Evolutionary conservation across 2,888 invertebrate genomes (phyloP).

Genomic region (Glaucopsyche alexis): DNA sequence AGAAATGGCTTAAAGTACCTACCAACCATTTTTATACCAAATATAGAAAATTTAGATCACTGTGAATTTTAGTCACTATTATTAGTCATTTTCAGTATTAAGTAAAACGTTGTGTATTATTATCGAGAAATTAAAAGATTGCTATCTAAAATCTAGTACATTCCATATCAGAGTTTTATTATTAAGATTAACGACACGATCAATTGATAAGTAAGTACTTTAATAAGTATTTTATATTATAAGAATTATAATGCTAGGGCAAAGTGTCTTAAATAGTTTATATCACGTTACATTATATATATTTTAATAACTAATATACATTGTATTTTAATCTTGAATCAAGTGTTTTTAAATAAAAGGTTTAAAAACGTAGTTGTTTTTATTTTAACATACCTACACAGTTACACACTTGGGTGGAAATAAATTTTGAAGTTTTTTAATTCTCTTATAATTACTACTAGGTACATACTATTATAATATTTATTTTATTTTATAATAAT

Average conservation of each 20-base stretch:
- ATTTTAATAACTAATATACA: neutral
- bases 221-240: neutral
- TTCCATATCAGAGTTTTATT: constrained; percentile 19
- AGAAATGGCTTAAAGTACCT: neutral
- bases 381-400: neutral
- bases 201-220: neutral
- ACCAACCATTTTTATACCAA: neutral
- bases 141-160: constrained; percentile 20
- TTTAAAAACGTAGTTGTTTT: neutral
- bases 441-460: too few species aligned
- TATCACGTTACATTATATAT: constrained; percentile 4
- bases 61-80: neutral
- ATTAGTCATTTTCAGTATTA: constrained; percentile 24
- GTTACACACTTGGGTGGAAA: too few species aligned
- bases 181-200: neutral
- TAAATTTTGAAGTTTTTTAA: too few species aligned
- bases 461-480: too few species aligned
- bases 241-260: neutral
- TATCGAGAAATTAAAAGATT: neutral
- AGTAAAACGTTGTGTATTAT: neutral
- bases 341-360: neutral
- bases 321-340: neutral
- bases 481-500: too few species aligned
- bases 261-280: constrained; percentile 10
- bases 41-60: constrained; percentile 15